These are phyloP conservation scores for Choristoneura fumiferana DNA, from an alignment of 1,140 invertebrate genomes.

Conservation along the genomic window DNA sequence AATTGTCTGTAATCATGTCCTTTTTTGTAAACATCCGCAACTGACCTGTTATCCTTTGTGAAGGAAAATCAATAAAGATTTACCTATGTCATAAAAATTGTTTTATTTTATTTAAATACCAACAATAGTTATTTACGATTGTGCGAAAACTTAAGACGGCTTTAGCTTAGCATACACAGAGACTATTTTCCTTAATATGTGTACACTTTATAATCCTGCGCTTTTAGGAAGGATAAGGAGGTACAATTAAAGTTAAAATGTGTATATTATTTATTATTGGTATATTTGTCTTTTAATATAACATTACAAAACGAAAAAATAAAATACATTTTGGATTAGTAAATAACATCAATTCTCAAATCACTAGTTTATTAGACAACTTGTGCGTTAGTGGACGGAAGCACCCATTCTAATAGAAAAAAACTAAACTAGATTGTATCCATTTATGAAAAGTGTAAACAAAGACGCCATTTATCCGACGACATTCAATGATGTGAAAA, in stretches of 20 bases:
- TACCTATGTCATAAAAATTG: slow-evolving; percentile 25
- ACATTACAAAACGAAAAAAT: slow-evolving; percentile 10
- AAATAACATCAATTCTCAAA: slow-evolving; percentile 1
- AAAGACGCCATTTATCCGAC: too few species aligned
- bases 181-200: too few species aligned
- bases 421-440: too few species aligned
- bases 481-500: too few species aligned
- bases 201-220: too few species aligned
- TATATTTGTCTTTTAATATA: slow-evolving; percentile 16
- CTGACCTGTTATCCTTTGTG: slow-evolving; percentile 46
- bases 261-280: too few species aligned
- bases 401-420: slow-evolving; percentile 1
- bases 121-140: not conserved
- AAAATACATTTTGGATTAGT: not conserved
- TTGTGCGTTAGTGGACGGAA: slow-evolving; percentile 9
- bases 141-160: too few species aligned
- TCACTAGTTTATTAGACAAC: not conserved
- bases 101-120: not conserved
- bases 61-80: slow-evolving; percentile 68
- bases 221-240: too few species aligned
- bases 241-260: too few species aligned
- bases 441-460: too few species aligned
- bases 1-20: not conserved
- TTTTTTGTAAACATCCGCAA: not conserved
- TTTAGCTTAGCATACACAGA: too few species aligned